phyloP scores from a whole-genome alignment of 2,888 invertebrate species.

The Micoletzkya japonica region DNA sequence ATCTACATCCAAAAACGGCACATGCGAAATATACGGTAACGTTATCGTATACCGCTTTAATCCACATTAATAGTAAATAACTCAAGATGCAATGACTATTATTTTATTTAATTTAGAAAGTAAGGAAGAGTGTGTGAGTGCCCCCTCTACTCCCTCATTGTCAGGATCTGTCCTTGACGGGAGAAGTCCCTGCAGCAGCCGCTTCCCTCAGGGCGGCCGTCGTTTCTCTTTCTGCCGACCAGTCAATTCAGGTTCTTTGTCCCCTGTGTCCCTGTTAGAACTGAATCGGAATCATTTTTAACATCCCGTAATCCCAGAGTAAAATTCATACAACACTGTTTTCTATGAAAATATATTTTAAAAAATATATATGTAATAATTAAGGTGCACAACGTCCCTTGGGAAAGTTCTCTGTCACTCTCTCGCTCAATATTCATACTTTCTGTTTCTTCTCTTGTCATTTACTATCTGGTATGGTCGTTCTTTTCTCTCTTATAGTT shows the following conservation, averaged over 20 bases:
- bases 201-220: slow-evolving; percentile 45
- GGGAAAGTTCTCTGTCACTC: slow-evolving; percentile 32
- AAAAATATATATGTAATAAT: background rate
- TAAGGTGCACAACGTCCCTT: slow-evolving; percentile 40
- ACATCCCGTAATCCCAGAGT: background rate
- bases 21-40: too few relatives aligned
- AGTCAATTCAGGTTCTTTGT: slow-evolving; percentile 48
- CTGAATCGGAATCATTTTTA: background rate
- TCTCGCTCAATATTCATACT: slow-evolving; percentile 37
- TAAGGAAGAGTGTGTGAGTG: background rate
- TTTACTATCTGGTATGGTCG: slow-evolving; percentile 32
- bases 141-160: background rate
- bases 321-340: background rate
- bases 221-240: slow-evolving; percentile 59
- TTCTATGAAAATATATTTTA: background rate
- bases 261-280: background rate
- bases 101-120: background rate
- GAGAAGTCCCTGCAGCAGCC: slow-evolving; percentile 42
- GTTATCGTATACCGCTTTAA: too few relatives aligned
- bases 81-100: too few relatives aligned
- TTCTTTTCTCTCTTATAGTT: too few relatives aligned
- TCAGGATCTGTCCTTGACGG: slow-evolving; percentile 4
- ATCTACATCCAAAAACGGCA: too few relatives aligned
- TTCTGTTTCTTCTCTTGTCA: slow-evolving; percentile 32
- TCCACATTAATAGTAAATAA: too few relatives aligned